These are phyloP conservation scores for Agonopterix alstromeriana DNA, from an alignment of 2,888 invertebrate species.

Conservation along the genomic window DNA sequence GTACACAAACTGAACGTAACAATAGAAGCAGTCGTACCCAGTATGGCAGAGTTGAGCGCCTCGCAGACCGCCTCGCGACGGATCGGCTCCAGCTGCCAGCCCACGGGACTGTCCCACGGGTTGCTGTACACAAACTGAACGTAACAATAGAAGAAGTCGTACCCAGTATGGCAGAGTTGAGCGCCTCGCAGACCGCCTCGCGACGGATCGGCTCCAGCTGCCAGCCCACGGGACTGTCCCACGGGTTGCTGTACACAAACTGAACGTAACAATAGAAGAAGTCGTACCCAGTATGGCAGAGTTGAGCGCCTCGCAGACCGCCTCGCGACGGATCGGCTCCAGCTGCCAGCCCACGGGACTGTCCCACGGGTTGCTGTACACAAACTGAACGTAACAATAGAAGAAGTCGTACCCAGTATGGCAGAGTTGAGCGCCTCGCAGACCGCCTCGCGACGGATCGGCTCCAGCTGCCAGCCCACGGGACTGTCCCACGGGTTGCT, in stretches of 20 bases:
- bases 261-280: constrained; percentile 82
- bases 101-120: constrained; percentile 97
- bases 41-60: constrained; percentile 97
- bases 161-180: constrained; percentile 99
- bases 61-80: constrained; percentile 97
- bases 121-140: constrained; percentile 97
- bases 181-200: constrained; percentile 94
- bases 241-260: constrained; percentile 97
- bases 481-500: constrained; percentile 98
- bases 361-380: constrained; percentile 97
- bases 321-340: too few species aligned
- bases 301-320: constrained; percentile 96
- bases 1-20: constrained; percentile 82
- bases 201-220: too few species aligned
- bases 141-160: constrained; percentile 79
- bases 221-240: constrained; percentile 97
- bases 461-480: constrained; percentile 96
- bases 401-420: constrained; percentile 86
- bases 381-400: constrained; percentile 93
- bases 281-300: constrained; percentile 95
- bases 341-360: constrained; percentile 98
- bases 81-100: too few species aligned
- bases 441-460: constrained; percentile 95
- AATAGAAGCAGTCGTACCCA: constrained; percentile 81
- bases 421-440: constrained; percentile 98